Base-by-base conservation (phyloP, 2,113 vertebrate genomes). In the Malurus melanocephalus region DNA sequence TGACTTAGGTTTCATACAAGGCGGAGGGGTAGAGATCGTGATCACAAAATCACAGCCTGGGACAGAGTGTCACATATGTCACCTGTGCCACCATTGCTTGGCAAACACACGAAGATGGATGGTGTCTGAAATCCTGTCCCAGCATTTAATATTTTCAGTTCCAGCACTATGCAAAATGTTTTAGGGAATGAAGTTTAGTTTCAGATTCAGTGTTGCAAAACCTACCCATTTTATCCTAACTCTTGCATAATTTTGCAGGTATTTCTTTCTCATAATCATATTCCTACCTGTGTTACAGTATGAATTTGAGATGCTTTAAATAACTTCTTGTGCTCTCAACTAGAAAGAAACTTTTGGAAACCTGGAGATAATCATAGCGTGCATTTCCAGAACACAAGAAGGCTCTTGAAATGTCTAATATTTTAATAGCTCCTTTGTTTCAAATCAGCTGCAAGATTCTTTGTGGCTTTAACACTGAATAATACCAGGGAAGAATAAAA, bases 351-450 rank as follows among this genome's bases (percentile, higher is more conserved):
- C 2, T 67, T 75, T 67, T 76, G 27, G 60, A 87, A 85, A 55
- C 11, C 28, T 7, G 10, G 11, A 87, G 43, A 8, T 86, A 71
- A 82, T 26, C 17, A 38, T 5, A 26, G 28, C 16, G 51, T 0
- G 1, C 32, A 22, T n/a, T 88, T 72, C 32, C 66, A 81, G 66
- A 86, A 59, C 26, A 12, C 48, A 88, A 68, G 53, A 89, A 51
- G 5, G 20, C 20, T 45, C 27, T 73, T 61, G 42, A 87, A 79
- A 57, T 65, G 0, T 61, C 32, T 40, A 32, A 42, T 85, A 84
- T 77, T 78, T 87, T 92, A 79, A 65, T 26, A 85, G 51, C 12
- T 55, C 32, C 7, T 87, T 80, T 88, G 42, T 90, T 88, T 75
- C 66, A 84, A 83, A 77, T 56, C 61, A 81, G 9, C 35, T 71